Evolutionary conservation across 1,140 invertebrate species (phyloP).

Genomic region (Trinorchestia longiramus): DNA sequence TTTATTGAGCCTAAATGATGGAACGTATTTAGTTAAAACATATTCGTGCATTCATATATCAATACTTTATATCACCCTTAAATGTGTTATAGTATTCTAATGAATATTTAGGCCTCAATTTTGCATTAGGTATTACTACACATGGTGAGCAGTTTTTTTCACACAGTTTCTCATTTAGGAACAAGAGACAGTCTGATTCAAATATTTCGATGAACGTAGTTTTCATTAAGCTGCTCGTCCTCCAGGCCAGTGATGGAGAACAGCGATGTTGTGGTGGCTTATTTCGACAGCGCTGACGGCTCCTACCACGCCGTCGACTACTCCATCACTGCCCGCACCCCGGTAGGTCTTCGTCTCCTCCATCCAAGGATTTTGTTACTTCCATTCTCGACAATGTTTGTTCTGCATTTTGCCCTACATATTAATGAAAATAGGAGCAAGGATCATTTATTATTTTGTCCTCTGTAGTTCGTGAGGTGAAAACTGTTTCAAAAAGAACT

Average conservation of each 20-base stretch:
- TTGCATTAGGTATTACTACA: too few species aligned
- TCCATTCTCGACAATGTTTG: not conserved
- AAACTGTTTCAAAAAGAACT: too few species aligned
- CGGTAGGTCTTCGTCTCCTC: slow-evolving; percentile 69
- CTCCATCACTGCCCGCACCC: slow-evolving; percentile 84
- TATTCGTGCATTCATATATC: not conserved
- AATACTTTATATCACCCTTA: not conserved
- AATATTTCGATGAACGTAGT: not conserved
- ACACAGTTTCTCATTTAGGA: too few species aligned
- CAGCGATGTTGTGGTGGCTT: slow-evolving; percentile 86
- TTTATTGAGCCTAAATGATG: not conserved
- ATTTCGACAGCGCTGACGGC: slow-evolving; percentile 79
- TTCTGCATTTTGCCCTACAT: not conserved
- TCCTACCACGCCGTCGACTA: slow-evolving; percentile 86
- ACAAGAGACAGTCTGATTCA: not conserved
- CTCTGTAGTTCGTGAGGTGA: too few species aligned
- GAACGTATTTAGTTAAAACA: not conserved
- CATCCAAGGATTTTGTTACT: not conserved
- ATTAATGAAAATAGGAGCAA: too few species aligned
- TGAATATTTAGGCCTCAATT: too few species aligned
- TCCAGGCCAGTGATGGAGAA: slow-evolving; percentile 75
- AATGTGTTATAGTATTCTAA: not conserved
- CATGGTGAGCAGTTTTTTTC: too few species aligned
- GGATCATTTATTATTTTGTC: not conserved
- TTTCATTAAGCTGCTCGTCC: not conserved